These are phyloP conservation scores for Drosophila neocordata DNA, from an alignment of 1,140 invertebrate genomes.

Conservation along the genomic window DNA sequence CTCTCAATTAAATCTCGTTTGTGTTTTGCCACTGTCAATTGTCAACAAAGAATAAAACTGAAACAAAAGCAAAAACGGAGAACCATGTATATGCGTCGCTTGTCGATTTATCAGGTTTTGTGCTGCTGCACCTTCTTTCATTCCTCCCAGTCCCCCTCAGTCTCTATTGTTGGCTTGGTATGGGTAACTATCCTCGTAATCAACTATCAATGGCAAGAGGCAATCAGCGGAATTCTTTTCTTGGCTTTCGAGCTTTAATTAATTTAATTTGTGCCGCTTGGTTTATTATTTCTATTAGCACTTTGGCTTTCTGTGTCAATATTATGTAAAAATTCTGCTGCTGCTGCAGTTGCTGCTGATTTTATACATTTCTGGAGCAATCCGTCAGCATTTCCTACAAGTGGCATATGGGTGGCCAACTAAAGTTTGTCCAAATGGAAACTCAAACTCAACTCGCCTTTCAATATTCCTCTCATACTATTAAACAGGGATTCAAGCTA, in stretches of 20 bases:
- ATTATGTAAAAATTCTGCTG: slow-evolving; percentile 49
- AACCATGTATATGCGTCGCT: slow-evolving; percentile 28
- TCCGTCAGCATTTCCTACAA: slow-evolving; percentile 22
- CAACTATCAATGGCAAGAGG: slow-evolving; percentile 31
- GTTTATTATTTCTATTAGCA: slow-evolving; percentile 76
- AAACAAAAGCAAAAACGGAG: slow-evolving; percentile 13
- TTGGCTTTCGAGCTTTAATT: slow-evolving; percentile 53
- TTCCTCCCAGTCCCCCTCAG: not conserved
- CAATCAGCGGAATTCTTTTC: slow-evolving; percentile 61
- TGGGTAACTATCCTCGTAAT: slow-evolving; percentile 3
- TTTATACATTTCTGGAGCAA: slow-evolving; percentile 22
- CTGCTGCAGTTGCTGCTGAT: not conserved
- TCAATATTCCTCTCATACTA: too few relatives aligned
- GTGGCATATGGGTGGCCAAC: too few relatives aligned
- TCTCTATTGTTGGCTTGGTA: slow-evolving; percentile 11
- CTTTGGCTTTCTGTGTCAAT: slow-evolving; percentile 76
- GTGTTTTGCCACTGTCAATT: slow-evolving; percentile 61
- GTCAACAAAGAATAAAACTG: slow-evolving; percentile 26
- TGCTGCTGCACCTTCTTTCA: slow-evolving; percentile 29
- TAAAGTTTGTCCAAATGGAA: too few relatives aligned
- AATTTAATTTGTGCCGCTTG: slow-evolving; percentile 69
- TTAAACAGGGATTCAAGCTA: too few relatives aligned
- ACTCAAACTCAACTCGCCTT: too few relatives aligned
- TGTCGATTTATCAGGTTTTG: slow-evolving; percentile 41
- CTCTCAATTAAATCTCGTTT: slow-evolving; percentile 76